Evolutionary conservation across 1,140 invertebrate species (phyloP), one percentile per base, ranked within the genome.

Genomic region (Thaumetopoea pityocampa): DNA sequence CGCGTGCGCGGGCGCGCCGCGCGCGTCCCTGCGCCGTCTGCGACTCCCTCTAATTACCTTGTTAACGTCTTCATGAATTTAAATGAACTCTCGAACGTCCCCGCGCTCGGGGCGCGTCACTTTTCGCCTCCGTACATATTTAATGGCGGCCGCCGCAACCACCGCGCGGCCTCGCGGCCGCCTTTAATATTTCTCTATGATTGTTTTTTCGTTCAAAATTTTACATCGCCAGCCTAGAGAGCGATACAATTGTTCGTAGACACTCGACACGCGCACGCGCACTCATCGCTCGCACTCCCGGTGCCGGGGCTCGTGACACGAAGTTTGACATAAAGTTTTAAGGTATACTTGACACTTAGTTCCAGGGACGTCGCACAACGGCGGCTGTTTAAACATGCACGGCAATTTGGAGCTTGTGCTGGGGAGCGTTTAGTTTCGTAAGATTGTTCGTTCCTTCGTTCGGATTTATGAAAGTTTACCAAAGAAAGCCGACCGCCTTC

Each of bases 61-160:
- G 36, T 36, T 40, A 41, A 32, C 40, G 27, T 51, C 49, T 52
- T 41, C 49, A 52, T 52, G 49, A 52, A 52, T 52, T 46, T 41
- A 33, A 52, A 46, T 42, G 37, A 30, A 41, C 38, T 37, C 37
- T 26, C 29, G 24, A 50, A 42, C 33, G 16, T 18, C 23, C 20
- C 14, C 20, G 3, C 3, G 6, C 6, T n/a, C 9, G 14, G 19
- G n/a, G n/a, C 14, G 29, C 30, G 30, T 20, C 30, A 11, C 11
- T 33, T 33, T 9, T 5, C 16, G 19, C 15, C 16, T 18, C 6
- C n/a, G 22, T 33, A 14, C 17, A 33, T 33, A 33, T 33, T 19
- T 33, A 20, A 33, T 33, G 5, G n/a, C 9, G 22, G 19, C 10
- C 10, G 18, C 12, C 22, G 18, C n/a, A n/a, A n/a, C n/a, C n/a